phyloP scores from a whole-genome alignment of 2,113 vertebrate species.

The Anthoscopus minutus region DNA sequence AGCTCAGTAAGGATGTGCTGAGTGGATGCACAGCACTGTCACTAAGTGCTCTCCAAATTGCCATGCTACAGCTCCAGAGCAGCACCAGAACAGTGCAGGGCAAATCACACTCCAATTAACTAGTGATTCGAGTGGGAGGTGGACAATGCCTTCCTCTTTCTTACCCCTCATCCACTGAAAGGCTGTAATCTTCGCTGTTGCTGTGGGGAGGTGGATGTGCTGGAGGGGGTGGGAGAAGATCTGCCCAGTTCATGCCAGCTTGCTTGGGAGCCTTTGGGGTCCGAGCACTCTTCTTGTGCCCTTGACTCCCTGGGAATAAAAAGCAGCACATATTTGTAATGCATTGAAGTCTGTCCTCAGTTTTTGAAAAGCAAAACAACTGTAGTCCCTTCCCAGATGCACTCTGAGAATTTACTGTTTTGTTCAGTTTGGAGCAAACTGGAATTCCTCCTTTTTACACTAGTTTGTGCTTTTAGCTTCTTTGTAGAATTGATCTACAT shows the following conservation, averaged over 20 bases:
- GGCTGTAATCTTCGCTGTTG: conserved; percentile 83
- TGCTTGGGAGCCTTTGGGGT: conserved; percentile 91
- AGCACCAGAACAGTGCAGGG: background rate
- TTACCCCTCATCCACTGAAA: conserved; percentile 89
- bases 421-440: background rate
- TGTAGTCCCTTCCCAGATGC: background rate
- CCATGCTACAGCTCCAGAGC: background rate
- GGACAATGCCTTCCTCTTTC: background rate
- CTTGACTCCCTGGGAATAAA: conserved; percentile 87
- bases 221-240: conserved; percentile 92
- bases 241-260: conserved; percentile 94
- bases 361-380: background rate
- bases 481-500: background rate
- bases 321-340: background rate
- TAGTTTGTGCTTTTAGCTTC: background rate
- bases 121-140: background rate
- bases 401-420: background rate
- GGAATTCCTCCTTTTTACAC: background rate
- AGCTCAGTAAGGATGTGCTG: background rate
- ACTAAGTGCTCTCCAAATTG: background rate
- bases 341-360: background rate
- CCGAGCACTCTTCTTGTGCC: conserved; percentile 90
- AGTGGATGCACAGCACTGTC: background rate
- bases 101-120: background rate
- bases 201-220: conserved; percentile 88